phyloP scores from a whole-genome alignment of 2,888 invertebrate species.

The Amiota mariae region DNA sequence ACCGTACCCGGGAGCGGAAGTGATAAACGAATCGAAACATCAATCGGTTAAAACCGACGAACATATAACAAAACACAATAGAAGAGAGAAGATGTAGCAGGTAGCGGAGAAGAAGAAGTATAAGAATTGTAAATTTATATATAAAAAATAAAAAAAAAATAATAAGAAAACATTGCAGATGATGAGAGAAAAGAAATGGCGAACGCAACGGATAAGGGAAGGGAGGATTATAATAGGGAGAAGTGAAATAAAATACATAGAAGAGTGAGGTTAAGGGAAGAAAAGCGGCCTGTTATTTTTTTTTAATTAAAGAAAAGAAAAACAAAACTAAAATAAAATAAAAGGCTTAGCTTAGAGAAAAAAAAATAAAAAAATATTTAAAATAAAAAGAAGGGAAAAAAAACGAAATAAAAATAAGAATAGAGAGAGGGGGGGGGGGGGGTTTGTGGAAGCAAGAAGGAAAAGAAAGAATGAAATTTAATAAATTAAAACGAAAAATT shows the following conservation, averaged over 20 bases:
- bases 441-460: too few species aligned
- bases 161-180: not conserved
- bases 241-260: not conserved
- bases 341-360: not conserved
- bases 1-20: too few species aligned
- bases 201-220: not conserved
- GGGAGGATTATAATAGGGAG: too few species aligned
- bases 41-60: not conserved
- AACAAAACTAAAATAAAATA: constrained; percentile 7
- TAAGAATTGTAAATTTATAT: not conserved
- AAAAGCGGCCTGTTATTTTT: not conserved
- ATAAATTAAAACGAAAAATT: not conserved
- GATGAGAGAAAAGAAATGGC: not conserved
- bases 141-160: not conserved
- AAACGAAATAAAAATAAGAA: not conserved
- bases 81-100: not conserved
- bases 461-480: not conserved
- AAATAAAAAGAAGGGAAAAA: constrained; percentile 5
- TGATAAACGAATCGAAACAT: not conserved
- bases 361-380: constrained; percentile 16
- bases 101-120: not conserved
- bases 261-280: not conserved
- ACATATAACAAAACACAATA: not conserved
- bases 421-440: too few species aligned
- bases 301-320: not conserved